Evolutionary conservation across 2,113 vertebrate genomes (phyloP).

Genomic region (Narcine bancroftii): DNA sequence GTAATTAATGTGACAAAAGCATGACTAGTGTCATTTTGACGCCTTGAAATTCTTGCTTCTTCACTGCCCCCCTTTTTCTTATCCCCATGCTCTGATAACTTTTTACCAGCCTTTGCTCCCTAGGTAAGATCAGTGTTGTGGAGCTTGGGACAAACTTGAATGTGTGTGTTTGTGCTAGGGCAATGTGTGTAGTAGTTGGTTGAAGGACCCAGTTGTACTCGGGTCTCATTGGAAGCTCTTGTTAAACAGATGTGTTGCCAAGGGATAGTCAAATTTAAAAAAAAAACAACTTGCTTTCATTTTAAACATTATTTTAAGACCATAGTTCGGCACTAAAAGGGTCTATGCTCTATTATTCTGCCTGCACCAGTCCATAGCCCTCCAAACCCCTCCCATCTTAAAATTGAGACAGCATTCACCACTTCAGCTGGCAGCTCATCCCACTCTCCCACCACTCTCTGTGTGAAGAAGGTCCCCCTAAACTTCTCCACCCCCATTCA

Average conservation of each 20-base stretch:
- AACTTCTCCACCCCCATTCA: no score
- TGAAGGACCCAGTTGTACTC: background rate
- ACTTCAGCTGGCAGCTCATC: no score
- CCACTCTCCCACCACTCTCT: no score
- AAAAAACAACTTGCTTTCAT: background rate
- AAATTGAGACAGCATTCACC: no score
- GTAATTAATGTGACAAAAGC: background rate
- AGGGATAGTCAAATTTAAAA: background rate
- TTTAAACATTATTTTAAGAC: background rate
- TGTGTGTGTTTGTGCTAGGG: no score
- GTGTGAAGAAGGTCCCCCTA: no score
- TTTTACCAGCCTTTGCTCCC: background rate
- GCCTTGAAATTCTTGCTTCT: background rate
- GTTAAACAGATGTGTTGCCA: background rate
- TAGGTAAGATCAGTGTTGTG: background rate
- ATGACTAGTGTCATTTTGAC: background rate
- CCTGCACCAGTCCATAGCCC: no score
- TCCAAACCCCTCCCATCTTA: no score
- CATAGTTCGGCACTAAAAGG: no score
- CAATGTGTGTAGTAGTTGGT: background rate
- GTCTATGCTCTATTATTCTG: no score
- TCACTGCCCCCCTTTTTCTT: background rate
- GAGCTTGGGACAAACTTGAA: background rate
- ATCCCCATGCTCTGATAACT: background rate
- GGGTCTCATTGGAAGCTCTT: background rate